Evolutionary conservation across 2,888 invertebrate species (phyloP).

Genomic region (Papilio protenor): DNA sequence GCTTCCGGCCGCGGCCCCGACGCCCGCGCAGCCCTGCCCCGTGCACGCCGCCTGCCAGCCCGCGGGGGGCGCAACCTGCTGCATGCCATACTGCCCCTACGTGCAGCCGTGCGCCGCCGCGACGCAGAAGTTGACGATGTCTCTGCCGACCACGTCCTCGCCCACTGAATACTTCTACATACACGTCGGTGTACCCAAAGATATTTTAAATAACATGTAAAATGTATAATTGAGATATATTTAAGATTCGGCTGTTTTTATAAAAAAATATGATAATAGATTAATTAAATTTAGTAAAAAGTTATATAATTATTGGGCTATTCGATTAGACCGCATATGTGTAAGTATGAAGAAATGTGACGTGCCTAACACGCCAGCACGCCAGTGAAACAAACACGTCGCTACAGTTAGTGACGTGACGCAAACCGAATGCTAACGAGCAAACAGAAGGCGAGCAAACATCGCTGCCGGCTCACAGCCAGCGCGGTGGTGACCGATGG

Average conservation of each 20-base stretch:
- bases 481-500: no score
- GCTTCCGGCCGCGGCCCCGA: conserved; percentile 39
- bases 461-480: not conserved
- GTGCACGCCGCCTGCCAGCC: conserved; percentile 36
- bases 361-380: not conserved
- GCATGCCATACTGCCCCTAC: conserved; percentile 46
- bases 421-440: conserved; percentile 23
- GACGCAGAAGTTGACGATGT: not conserved
- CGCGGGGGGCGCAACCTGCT: conserved; percentile 39
- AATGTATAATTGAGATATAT: not conserved
- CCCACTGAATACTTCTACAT: conserved; percentile 56
- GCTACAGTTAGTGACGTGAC: conserved; percentile 1
- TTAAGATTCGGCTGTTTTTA: not conserved
- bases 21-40: conserved; percentile 4
- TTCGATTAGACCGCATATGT: no score
- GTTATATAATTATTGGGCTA: no score
- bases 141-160: conserved; percentile 28
- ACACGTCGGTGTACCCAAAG: conserved; percentile 66
- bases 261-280: not conserved
- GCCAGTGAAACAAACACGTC: conserved; percentile 11
- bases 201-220: conserved; percentile 45
- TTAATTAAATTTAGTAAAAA: no score
- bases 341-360: no score
- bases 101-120: conserved; percentile 20
- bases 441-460: conserved; percentile 18